These are phyloP conservation scores for Nomada fucata DNA, from an alignment of 2,888 invertebrate genomes.

Conservation along the genomic window DNA sequence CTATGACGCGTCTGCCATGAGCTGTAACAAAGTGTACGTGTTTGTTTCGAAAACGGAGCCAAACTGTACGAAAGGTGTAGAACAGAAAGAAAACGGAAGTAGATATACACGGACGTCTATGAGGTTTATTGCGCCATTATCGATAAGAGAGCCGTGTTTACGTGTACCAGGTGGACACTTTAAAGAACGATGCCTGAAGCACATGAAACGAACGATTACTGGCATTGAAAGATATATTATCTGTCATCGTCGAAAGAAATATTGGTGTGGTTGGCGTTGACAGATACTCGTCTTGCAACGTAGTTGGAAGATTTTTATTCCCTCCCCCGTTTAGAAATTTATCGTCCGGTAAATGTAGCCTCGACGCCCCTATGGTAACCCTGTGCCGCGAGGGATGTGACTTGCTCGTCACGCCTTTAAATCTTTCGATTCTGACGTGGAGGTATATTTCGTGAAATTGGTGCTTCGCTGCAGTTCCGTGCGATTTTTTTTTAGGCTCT, in stretches of 20 bases:
- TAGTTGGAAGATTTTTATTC: constrained; percentile 2
- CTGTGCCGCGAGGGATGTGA: background rate
- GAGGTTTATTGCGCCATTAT: constrained; percentile 55
- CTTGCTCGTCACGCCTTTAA: constrained; percentile 5
- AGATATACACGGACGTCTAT: constrained; percentile 29
- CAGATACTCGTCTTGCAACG: background rate
- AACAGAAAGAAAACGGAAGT: constrained; percentile 1
- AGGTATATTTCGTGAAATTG: constrained; percentile 2
- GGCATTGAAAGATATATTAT: constrained; percentile 36
- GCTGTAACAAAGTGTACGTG: background rate
- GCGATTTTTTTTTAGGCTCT: background rate
- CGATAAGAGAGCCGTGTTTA: constrained; percentile 42
- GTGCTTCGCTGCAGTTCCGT: background rate
- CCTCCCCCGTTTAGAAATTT: background rate
- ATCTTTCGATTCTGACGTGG: constrained; percentile 8
- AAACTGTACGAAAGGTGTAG: constrained; percentile 23
- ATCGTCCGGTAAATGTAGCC: constrained; percentile 1
- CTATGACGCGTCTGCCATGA: background rate
- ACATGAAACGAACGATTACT: constrained; percentile 40
- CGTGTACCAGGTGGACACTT: constrained; percentile 21
- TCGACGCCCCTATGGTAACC: background rate
- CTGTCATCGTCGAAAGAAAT: constrained; percentile 30
- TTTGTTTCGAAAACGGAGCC: background rate
- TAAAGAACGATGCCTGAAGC: constrained; percentile 12
- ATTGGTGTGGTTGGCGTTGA: constrained; percentile 5